Conservation (phyloP, 2,113 vertebrate genomes). For the Fregetta grallaria region DNA sequence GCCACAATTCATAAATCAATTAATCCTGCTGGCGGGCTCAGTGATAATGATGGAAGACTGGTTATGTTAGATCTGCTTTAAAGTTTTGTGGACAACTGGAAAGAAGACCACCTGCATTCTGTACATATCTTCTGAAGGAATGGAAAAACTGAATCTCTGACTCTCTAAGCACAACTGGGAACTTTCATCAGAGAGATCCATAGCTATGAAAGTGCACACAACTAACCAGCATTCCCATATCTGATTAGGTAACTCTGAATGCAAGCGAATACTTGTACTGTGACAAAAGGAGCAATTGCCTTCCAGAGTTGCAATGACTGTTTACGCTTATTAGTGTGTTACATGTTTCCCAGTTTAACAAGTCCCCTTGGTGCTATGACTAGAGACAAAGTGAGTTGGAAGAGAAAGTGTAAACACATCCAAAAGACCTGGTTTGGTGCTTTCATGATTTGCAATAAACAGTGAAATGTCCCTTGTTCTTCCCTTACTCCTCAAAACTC, state of each 20-base stretch:
- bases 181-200: neutral
- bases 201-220: neutral
- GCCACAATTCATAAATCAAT: neutral
- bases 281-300: neutral
- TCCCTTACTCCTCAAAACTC: neutral
- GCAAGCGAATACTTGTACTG: neutral
- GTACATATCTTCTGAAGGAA: neutral
- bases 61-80: neutral
- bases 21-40: neutral
- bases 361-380: neutral
- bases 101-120: neutral
- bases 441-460: neutral
- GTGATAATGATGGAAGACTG: neutral
- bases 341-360: neutral
- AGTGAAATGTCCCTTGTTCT: neutral
- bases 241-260: neutral
- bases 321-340: neutral
- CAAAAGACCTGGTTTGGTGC: neutral
- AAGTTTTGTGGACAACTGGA: neutral
- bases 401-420: neutral
- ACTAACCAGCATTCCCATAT: neutral
- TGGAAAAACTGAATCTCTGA: neutral
- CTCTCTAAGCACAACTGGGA: neutral
- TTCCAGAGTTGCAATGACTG: neutral
- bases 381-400: neutral